Evolutionary conservation across 2,113 vertebrate species (phyloP), one percentile per base, ranked within the genome.

Genomic region (Larimichthys crocea): DNA sequence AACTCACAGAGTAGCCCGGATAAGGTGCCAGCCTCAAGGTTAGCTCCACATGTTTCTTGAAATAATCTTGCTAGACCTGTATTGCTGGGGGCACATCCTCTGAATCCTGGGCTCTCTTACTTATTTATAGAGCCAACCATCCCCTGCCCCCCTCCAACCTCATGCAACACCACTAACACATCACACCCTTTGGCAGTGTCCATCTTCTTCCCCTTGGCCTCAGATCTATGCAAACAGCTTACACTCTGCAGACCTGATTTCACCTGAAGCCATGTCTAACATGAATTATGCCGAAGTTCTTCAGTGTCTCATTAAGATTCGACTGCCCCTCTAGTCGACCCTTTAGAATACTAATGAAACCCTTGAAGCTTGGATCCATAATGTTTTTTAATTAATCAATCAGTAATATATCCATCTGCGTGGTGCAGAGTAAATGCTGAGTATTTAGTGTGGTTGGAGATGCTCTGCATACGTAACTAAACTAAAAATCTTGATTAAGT

Each of bases 1-100:
- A 98, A 97, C 96, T 95, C 97, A 96, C 96, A 98, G 97, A 96
- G 94, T 99, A 97, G 95, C 96, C 96, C 96, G 97, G 96, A 97
- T 98, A 97, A 98, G 96, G 96, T 99, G 98, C 97, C 97, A 95
- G 89, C 96, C 96, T 92, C 97, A 98, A 99, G 98, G 98, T 99
- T 97, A 99, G 98, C 96, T 74, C 83, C 82, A 96, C 94, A 95
- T 96, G 93, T 97, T 97, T 94, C 93, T 97, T 97, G 92, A 95
- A 96, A 95, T 97, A 95, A 96, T 96, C 95, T 96, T 95, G 93
- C 86, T 67, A 75, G 83, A 92, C 87, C 83, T 90, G 79, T 94
- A 91, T 92, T 72, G 94, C 95, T 85, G 87, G 86, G 94, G 92
- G 89, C 93, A 90, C 83, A 89, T 91, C 89, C 92, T 96, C 91